phyloP scores from a whole-genome alignment of 2,888 invertebrate species.

The Stictocephala bisonia region DNA sequence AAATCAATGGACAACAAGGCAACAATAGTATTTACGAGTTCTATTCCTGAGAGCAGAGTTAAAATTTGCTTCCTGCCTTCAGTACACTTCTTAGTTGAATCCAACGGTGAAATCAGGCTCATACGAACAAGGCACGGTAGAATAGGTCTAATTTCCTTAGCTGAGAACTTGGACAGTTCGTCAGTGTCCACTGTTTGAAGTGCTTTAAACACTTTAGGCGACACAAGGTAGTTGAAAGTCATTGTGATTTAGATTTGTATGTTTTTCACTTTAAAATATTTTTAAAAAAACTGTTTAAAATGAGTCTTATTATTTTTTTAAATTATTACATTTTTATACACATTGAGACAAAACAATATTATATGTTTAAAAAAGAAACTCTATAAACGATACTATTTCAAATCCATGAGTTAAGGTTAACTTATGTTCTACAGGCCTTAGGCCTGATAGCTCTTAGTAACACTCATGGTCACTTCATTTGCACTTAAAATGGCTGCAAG shows the following conservation, averaged over 20 bases:
- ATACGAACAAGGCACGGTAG: conserved; percentile 93
- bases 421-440: too few relatives aligned
- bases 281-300: too few relatives aligned
- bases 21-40: conserved; percentile 94
- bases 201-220: conserved; percentile 79
- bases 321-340: too few relatives aligned
- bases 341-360: too few relatives aligned
- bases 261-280: too few relatives aligned
- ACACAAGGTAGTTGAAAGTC: conserved; percentile 64
- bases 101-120: conserved; percentile 89
- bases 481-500: too few relatives aligned
- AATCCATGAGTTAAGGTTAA: too few relatives aligned
- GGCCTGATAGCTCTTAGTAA: too few relatives aligned
- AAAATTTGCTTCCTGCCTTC: conserved; percentile 88
- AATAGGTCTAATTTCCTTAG: conserved; percentile 87
- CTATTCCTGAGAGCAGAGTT: conserved; percentile 90
- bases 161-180: conserved; percentile 76
- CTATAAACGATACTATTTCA: too few relatives aligned
- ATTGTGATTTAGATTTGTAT: neutral
- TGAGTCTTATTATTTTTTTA: too few relatives aligned
- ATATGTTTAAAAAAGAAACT: too few relatives aligned
- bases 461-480: too few relatives aligned
- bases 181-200: conserved; percentile 86
- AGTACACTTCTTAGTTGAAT: conserved; percentile 85
- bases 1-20: conserved; percentile 94